These are phyloP conservation scores for Discoglossus pictus DNA, from an alignment of 2,797 vertebrate genomes.

Conservation along the genomic window DNA sequence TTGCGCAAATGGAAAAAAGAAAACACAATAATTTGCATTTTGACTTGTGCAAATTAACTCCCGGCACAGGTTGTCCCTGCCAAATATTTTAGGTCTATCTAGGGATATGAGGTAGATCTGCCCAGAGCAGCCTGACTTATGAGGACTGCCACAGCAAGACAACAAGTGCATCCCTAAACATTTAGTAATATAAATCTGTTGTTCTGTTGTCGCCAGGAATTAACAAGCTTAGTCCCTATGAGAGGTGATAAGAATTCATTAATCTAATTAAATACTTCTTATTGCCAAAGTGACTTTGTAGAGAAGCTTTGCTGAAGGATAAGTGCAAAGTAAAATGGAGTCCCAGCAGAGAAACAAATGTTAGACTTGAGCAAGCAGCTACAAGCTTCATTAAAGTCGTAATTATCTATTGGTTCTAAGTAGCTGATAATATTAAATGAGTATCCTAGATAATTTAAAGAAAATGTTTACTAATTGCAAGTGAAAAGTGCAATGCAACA, in stretches of 20 bases:
- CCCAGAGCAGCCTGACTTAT: conserved; percentile 79
- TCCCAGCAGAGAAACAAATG: conserved; percentile 93
- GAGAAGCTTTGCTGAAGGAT: conserved; percentile 96
- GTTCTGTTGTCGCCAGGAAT: conserved; percentile 91
- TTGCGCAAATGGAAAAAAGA: conserved; percentile 43
- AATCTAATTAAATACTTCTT: conserved; percentile 99
- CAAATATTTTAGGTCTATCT: conserved; percentile 69
- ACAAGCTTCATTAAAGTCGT: conserved; percentile 98
- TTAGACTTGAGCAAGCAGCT: conserved; percentile 90
- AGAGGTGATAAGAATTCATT: conserved; percentile 96
- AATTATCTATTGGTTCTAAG: conserved; percentile 99
- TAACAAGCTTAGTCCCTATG: conserved; percentile 89
- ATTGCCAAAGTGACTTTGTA: conserved; percentile 96
- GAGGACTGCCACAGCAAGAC: conserved; percentile 69
- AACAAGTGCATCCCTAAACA: conserved; percentile 73
- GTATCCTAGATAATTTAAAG: conserved; percentile 89
- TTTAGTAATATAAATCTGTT: conserved; percentile 93
- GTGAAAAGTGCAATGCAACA: conserved; percentile 74
- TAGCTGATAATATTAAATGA: conserved; percentile 99
- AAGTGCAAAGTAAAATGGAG: conserved; percentile 95
- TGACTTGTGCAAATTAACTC: conserved; percentile 73
- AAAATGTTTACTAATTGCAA: conserved; percentile 84
- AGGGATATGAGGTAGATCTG: conserved; percentile 79
- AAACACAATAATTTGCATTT: conserved; percentile 68
- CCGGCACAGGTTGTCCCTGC: conserved; percentile 78